Evolutionary conservation across 2,888 invertebrate genomes (phyloP).

Genomic region (Tipula unca): DNA sequence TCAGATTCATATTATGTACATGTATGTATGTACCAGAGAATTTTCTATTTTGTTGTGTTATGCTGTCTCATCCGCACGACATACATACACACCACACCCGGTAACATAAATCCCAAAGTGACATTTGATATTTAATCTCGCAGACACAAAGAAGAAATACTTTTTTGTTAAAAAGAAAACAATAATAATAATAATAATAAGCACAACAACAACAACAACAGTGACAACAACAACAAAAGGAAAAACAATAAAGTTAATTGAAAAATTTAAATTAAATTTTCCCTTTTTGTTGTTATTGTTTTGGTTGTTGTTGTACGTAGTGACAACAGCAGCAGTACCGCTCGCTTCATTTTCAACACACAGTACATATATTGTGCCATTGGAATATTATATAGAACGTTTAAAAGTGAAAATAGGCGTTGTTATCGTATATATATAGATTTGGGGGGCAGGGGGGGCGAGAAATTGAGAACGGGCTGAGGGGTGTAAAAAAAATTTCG

Average conservation of each 20-base stretch:
- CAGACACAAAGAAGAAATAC: neutral
- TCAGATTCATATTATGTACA: neutral
- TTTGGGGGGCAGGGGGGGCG: too few relatives aligned
- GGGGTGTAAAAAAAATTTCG: neutral
- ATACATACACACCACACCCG: neutral
- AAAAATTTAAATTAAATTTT: conserved; percentile 14
- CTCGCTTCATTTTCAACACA: neutral
- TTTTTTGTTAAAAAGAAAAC: neutral
- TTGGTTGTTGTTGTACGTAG: neutral
- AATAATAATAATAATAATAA: too few relatives aligned
- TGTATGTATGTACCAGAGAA: neutral
- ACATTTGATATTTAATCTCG: neutral
- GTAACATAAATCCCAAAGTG: neutral
- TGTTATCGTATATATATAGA: neutral
- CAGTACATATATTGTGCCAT: neutral
- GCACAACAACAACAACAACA: too few relatives aligned
- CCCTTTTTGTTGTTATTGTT: neutral
- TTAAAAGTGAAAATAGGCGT: neutral
- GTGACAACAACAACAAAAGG: neutral
- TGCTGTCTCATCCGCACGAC: neutral
- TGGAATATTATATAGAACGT: neutral
- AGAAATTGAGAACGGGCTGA: neutral
- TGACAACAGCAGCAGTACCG: neutral
- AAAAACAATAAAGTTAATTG: conserved; percentile 8
- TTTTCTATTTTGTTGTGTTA: neutral